Base-by-base conservation (phyloP, 2,113 vertebrate species). In the Callithrix jacchus region DNA sequence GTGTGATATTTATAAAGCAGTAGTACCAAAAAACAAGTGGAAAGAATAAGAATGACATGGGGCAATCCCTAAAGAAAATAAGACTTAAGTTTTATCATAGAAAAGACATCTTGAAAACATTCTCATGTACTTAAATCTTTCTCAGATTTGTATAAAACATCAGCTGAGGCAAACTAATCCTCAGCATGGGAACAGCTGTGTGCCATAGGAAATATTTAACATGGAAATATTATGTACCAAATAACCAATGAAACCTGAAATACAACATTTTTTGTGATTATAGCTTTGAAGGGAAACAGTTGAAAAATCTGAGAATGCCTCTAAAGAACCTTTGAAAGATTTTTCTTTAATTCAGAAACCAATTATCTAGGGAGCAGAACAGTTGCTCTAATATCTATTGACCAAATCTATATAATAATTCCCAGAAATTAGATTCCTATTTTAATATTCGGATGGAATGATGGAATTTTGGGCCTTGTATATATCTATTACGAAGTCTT, bases 101-200 rank as follows among this genome's bases (percentile, higher is more conserved):
- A 91, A 76, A 13, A 42, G 6, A 92, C 81, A 96, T 27, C 27
- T 94, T 95, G 61, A 42, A 91, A 83, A 77, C 6, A 47, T 21
- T 92, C 90, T 94, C 54, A 95, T 85, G 25, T 45, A 61, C 25
- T 54, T 8, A 94, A 81, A 61, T 32, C 0, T 92, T 54, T 92
- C 95, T 66, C 54, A 95, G 25, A 8, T 97, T 97, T 95, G 6
- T 94, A 49, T 97, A 91, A 97, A 93, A 25, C 45, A 89, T 94
- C 90, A 93, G 27, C 85, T 93, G 95, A 96, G 61, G 89, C 73
- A 79, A 61, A 18, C 32, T 74, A 95, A 98, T 97, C 87, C 20
- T 30, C 76, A 93, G 35, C 79, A n/a, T 76, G 6, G 70, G 90
- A 95, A 73, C 37, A 81, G 94, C 56, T 81, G 1, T 82, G 1